Evolutionary conservation across 2,113 vertebrate genomes (phyloP), one percentile per base, ranked within the genome.

Genomic region (Maylandia zebra): DNA sequence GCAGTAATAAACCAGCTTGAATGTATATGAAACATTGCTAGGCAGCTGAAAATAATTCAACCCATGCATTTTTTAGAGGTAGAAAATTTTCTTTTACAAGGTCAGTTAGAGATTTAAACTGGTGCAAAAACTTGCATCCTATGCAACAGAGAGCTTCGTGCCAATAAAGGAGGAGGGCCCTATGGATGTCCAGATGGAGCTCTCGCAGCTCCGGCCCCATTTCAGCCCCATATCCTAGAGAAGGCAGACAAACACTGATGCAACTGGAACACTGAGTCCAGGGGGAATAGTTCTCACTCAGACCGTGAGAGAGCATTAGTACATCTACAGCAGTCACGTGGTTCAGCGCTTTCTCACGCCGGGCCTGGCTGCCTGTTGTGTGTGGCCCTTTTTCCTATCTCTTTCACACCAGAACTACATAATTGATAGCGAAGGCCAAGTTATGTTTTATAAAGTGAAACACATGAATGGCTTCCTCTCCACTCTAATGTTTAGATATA

Each of bases 261-360:
- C 92, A 96, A 95, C 86, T 94, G 89, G 94, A 96, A 87, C 95
- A 95, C 82, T 27, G 82, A 84, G 88, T 95, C 93, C 84, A 24
- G 55, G 74, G 96, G 92, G 95, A 93, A 94, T 88, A 86, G 82
- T 90, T 91, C 92, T 94, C 91, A 86, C 92, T 90, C 91, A 89
- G 93, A 87, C 90, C 78, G 84, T 90, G 91, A 95, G 91, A 92
- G 89, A 93, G 89, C 76, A 34, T 86, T 80, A 90, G 92, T 83
- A 85, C 86, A 91, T 93, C 91, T 88, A 90, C 90, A 82, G 86
- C 32, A 32, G 92, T 95, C 93, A 96, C 93, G 94, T 94, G 91
- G 89, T 79, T 76, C 83, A 30, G 80, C 3, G n/a, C 89, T 86
- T 82, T 88, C 89, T 82, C 50, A 82, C 12, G 11, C 86, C 61